phyloP scores from a whole-genome alignment of 2,797 vertebrate species.

The Distichodus sexfasciatus region DNA sequence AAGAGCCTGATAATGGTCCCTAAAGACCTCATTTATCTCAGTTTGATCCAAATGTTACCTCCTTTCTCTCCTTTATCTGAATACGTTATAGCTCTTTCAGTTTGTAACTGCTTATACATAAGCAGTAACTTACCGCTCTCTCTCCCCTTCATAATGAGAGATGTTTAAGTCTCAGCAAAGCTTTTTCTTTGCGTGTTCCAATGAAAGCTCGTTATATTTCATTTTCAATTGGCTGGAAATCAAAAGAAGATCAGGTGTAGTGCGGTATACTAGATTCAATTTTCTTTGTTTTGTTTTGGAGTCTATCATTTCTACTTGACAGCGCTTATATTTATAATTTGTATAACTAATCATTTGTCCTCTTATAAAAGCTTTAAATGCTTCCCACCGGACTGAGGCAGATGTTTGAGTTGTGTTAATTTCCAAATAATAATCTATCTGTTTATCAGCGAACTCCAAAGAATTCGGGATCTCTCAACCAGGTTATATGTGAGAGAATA shows the following conservation, averaged over 20 bases:
- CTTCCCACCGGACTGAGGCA: background rate
- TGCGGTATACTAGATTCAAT: background rate
- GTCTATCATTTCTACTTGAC: background rate
- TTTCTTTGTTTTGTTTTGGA: background rate
- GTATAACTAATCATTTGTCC: constrained; percentile 5
- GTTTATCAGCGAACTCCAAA: background rate
- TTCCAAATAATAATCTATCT: background rate
- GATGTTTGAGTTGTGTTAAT: background rate
- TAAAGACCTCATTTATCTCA: background rate
- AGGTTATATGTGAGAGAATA: background rate
- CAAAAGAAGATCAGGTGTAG: background rate
- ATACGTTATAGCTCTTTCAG: background rate
- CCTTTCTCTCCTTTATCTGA: background rate
- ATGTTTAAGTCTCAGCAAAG: constrained; percentile 2
- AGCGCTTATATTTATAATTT: background rate
- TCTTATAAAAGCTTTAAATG: background rate
- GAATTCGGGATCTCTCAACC: background rate
- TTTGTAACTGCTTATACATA: background rate
- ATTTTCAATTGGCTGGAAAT: background rate
- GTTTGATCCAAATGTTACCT: background rate
- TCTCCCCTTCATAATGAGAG: background rate
- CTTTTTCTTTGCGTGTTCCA: background rate
- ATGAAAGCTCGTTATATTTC: background rate
- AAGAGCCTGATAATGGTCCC: background rate
- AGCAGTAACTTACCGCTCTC: background rate